Evolutionary conservation across 2,797 vertebrate genomes (phyloP), one percentile per base, ranked within the genome.

Genomic region (Spinibarbus caldwelli): DNA sequence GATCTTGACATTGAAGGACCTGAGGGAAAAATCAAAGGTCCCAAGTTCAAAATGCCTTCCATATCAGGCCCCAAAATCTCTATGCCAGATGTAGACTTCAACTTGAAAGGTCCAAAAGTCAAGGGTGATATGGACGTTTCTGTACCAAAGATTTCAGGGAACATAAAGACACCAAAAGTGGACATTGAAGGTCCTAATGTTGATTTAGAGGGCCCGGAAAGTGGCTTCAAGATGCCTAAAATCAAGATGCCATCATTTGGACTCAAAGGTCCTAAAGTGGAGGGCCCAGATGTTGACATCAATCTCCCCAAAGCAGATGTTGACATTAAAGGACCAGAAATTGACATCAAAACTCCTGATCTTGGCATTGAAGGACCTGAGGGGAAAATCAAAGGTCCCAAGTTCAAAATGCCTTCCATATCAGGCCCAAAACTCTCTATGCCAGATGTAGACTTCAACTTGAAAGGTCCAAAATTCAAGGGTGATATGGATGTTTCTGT

Each of bases 311-410:
- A 88, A 15, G 34, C 83, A 7, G 85, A 88, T 88, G 38, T 82
- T 36, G 80, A 86, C 0, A 26, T 86, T 10, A 86, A 57, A 19
- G 45, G 11, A 31, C 79, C 43, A 2, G 31, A 36, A 49, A 67
- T 21, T 52, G n/a, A 78, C 1, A 2, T 43, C 2, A 43, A 6
- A 26, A 0, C 93, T 91, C 93, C 95, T 90, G 92, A 91, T 68
- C 0, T 93, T 79, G 92, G 93, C 83, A 59, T 89, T 10, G 85
- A 88, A 12, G 83, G 86, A 29, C 41, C 70, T 26, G 70, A 45
- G 0, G 70, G 70, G 0, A 47, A 47, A 72, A 72, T 72, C 7
- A 47, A 47, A 5, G 70, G 70, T 5, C 41, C 70, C 14, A 72
- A 72, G 2, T 72, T 72, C 4, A 72, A 72, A 19, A 72, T 72